Conservation (phyloP, 2,888 invertebrate species). For the Hanleya hanleyi region DNA sequence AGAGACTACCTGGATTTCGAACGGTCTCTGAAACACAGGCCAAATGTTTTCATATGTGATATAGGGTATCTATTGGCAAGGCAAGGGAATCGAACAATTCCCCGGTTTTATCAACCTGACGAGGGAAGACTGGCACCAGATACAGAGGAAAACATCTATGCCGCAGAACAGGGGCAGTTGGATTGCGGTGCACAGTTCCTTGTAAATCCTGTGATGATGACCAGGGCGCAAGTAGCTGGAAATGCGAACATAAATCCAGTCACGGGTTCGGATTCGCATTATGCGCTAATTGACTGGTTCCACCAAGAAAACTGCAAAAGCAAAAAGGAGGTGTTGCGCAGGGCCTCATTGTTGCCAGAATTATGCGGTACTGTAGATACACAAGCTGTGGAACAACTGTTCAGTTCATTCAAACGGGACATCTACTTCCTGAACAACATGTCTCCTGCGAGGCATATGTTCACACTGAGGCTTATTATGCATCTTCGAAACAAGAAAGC, state of each 20-base stretch:
- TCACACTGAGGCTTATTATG: background rate
- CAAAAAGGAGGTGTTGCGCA: constrained; percentile 15
- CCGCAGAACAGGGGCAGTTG: background rate
- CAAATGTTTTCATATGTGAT: constrained; percentile 20
- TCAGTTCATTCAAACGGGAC: constrained; percentile 18
- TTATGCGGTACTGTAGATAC: constrained; percentile 19
- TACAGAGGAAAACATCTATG: background rate
- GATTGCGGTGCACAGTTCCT: background rate
- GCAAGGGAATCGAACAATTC: constrained; percentile 14
- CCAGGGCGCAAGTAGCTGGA: background rate
- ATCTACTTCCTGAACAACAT: constrained; percentile 22
- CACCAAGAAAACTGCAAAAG: constrained; percentile 26
- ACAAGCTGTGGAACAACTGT: constrained; percentile 25
- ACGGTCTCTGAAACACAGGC: constrained; percentile 19
- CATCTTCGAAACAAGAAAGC: background rate
- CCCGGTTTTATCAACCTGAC: constrained; percentile 13
- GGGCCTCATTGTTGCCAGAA: constrained; percentile 14
- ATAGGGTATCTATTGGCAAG: constrained; percentile 21
- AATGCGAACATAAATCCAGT: constrained; percentile 4
- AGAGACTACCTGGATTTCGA: constrained; percentile 25
- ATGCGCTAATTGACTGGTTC: constrained; percentile 27
- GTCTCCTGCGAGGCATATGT: constrained; percentile 17
- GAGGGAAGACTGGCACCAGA: constrained; percentile 21
- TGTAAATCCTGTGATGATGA: background rate
- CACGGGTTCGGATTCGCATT: constrained; percentile 13